Conservation (phyloP, 92 coral and sea anemone species). For the Phenganax stokvisi region DNA sequence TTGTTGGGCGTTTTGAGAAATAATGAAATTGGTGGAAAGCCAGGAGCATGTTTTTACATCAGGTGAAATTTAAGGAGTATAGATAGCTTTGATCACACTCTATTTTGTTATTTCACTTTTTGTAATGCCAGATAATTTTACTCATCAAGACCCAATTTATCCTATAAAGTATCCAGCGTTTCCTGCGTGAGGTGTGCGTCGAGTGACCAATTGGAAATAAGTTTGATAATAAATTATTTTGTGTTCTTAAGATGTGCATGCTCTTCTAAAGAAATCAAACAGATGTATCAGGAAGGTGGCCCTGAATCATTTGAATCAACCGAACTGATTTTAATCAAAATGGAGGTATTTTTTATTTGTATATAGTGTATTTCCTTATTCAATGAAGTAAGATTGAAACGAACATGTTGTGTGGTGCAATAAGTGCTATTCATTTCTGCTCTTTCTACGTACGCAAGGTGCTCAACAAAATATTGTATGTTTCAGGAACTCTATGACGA, state of each 20-base stretch:
- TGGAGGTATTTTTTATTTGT: slow-evolving; percentile 43
- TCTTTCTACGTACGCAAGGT: too few species aligned
- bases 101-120: background rate
- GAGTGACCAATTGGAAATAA: background rate
- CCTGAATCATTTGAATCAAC: slow-evolving; percentile 92
- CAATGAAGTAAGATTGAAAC: too few species aligned
- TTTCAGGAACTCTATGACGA: too few species aligned
- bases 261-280: slow-evolving; percentile 63
- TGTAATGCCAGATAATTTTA: background rate
- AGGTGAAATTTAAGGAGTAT: slow-evolving; percentile 40
- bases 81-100: background rate
- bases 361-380: too few species aligned
- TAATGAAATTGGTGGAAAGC: slow-evolving; percentile 69
- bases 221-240: background rate
- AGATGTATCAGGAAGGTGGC: slow-evolving; percentile 66
- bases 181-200: background rate
- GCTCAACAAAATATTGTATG: too few species aligned
- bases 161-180: too few species aligned
- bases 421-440: too few species aligned
- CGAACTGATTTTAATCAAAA: slow-evolving; percentile 56
- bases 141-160: background rate
- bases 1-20: slow-evolving; percentile 76
- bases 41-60: slow-evolving; percentile 73
- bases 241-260: slow-evolving; percentile 56
- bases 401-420: too few species aligned